Percentiles rank a stretch among this genome's conserved stretches.
Evolutionary conservation across 1,140 invertebrate genomes (phyloP).

Genomic region (Panagrolaimus sp.): DNA sequence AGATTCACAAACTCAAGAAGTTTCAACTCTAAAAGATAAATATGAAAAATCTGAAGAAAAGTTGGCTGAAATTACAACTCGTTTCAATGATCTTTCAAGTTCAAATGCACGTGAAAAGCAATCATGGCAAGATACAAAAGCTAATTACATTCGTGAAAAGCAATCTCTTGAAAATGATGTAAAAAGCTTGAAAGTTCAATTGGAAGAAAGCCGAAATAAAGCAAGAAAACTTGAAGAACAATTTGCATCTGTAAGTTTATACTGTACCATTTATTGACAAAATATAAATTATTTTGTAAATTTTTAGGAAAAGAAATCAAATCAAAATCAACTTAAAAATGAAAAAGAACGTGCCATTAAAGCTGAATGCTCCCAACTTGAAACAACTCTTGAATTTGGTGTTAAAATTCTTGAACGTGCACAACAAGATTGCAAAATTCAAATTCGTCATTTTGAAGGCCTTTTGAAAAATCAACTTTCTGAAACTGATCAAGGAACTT

Average conservation of each 20-base stretch:
- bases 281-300: neutral
- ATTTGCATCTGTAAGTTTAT: neutral
- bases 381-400: conserved; percentile 43
- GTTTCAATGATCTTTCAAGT: neutral
- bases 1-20: neutral
- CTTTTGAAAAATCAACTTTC: conserved; percentile 24
- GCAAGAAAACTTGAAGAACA: conserved; percentile 50
- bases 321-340: neutral
- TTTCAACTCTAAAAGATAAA: neutral
- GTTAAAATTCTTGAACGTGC: conserved; percentile 41
- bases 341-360: conserved; percentile 34
- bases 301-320: neutral
- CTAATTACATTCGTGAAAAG: neutral
- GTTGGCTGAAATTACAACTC: neutral
- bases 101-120: conserved; percentile 1
- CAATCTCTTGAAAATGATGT: conserved; percentile 18
- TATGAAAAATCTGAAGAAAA: neutral
- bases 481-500: conserved; percentile 22
- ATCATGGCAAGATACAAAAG: conserved; percentile 8
- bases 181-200: conserved; percentile 57
- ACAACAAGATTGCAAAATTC: conserved; percentile 39
- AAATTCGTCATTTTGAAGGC: conserved; percentile 24
- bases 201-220: conserved; percentile 60
- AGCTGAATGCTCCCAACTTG: conserved; percentile 37
- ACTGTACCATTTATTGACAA: neutral